phyloP scores from a whole-genome alignment of 2,797 vertebrate species.

The Scyliorhinus canicula region DNA sequence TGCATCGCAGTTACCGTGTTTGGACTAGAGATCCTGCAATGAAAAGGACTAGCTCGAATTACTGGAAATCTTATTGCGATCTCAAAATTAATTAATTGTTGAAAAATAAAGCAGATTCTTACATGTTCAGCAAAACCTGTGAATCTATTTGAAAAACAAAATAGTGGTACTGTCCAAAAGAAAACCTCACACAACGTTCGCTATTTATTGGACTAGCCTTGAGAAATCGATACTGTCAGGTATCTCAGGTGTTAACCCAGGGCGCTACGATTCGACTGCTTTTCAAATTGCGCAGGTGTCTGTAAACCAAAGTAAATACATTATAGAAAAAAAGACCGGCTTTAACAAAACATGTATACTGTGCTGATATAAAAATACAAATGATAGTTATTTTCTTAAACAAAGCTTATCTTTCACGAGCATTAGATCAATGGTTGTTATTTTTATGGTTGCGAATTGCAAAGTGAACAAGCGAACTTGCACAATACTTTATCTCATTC shows the following conservation, averaged over 20 bases:
- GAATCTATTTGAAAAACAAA: background rate
- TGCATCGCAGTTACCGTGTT: background rate
- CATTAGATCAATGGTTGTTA: background rate
- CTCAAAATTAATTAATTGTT: background rate
- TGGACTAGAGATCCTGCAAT: background rate
- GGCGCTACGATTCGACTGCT: background rate
- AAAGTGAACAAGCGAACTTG: background rate
- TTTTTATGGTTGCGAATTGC: background rate
- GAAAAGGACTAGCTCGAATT: background rate
- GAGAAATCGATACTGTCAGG: background rate
- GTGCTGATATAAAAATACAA: background rate
- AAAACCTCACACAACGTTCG: background rate
- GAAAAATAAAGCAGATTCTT: background rate
- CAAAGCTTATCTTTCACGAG: background rate
- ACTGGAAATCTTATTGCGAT: background rate
- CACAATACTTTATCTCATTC: background rate
- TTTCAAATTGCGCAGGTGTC: background rate
- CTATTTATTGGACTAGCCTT: background rate
- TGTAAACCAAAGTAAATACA: background rate
- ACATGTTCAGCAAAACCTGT: background rate
- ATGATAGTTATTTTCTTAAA: background rate
- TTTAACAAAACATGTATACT: background rate
- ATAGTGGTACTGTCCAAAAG: background rate
- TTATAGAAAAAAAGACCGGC: background rate
- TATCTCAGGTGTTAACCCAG: background rate